Conservation (phyloP, 1,140 invertebrate genomes). For the Drosophila athabasca region DNA sequence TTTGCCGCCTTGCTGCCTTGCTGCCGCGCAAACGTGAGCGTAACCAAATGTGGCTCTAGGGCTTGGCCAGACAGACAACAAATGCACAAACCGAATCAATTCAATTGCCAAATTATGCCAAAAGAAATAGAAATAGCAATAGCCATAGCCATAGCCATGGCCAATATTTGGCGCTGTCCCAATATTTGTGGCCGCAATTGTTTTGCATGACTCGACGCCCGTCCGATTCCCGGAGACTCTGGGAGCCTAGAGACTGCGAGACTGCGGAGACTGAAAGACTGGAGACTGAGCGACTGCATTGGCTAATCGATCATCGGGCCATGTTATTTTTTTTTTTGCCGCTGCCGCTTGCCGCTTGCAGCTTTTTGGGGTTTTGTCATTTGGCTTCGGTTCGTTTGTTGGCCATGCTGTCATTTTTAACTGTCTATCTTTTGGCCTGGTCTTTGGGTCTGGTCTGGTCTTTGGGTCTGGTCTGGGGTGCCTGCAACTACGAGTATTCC, state of each 20-base stretch:
- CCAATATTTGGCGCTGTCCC: conserved; percentile 71
- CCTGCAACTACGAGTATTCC: conserved; percentile 21
- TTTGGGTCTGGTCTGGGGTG: conserved; percentile 23
- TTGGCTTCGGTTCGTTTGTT: conserved; percentile 62
- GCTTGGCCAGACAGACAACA: conserved; percentile 55
- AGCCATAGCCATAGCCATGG: conserved; percentile 33
- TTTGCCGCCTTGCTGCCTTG: conserved; percentile 59
- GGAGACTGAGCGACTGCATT: conserved; percentile 64
- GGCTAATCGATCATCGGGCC: conserved; percentile 78
- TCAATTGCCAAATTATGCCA: conserved; percentile 81
- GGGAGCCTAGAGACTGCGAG: background rate
- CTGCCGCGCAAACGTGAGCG: conserved; percentile 71
- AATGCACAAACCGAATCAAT: conserved; percentile 62
- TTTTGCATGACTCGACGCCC: conserved; percentile 67
- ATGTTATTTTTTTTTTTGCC: conserved; percentile 46
- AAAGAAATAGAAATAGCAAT: conserved; percentile 37
- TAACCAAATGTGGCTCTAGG: conserved; percentile 78
- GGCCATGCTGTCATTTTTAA: conserved; percentile 73
- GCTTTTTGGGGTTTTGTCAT: conserved; percentile 47
- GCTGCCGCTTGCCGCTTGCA: conserved; percentile 1
- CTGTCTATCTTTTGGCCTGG: conserved; percentile 61
- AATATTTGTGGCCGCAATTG: conserved; percentile 79
- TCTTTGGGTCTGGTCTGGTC: conserved; percentile 23
- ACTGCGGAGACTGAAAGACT: background rate
- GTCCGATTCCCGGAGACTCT: conserved; percentile 33